Evolutionary conservation across 1,140 invertebrate genomes (phyloP).

Genomic region (Gerris buenoi): DNA sequence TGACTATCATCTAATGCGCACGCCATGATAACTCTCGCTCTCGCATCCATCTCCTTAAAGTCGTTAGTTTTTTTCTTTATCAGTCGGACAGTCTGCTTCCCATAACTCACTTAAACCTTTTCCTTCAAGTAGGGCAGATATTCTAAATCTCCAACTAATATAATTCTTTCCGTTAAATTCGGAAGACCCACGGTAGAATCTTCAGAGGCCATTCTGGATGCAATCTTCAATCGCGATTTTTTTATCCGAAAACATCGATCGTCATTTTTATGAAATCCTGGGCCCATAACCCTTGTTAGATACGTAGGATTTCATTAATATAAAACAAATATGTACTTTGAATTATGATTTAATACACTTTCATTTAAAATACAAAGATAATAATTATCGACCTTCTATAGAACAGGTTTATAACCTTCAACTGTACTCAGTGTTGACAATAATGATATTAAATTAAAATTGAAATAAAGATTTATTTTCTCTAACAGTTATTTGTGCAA

Average conservation of each 20-base stretch:
- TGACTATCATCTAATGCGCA: not conserved
- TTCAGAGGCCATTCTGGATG: not conserved
- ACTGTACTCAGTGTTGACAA: no score
- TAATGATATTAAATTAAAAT: no score
- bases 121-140: not conserved
- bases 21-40: not conserved
- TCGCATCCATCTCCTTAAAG: not conserved
- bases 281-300: not conserved
- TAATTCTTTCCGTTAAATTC: not conserved
- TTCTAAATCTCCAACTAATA: not conserved
- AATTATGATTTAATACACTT: no score
- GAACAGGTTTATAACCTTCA: no score
- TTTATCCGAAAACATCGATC: not conserved
- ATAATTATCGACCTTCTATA: no score
- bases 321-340: no score
- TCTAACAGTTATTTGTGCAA: no score
- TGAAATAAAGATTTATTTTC: no score
- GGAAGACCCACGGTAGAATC: not conserved
- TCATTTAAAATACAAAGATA: no score
- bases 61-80: not conserved
- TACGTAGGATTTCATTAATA: not conserved
- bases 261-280: not conserved
- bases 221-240: not conserved
- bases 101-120: not conserved
- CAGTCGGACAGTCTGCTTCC: not conserved